These are phyloP conservation scores for Cebidichthys violaceus DNA, from an alignment of 2,113 vertebrate species.

Conservation along the genomic window DNA sequence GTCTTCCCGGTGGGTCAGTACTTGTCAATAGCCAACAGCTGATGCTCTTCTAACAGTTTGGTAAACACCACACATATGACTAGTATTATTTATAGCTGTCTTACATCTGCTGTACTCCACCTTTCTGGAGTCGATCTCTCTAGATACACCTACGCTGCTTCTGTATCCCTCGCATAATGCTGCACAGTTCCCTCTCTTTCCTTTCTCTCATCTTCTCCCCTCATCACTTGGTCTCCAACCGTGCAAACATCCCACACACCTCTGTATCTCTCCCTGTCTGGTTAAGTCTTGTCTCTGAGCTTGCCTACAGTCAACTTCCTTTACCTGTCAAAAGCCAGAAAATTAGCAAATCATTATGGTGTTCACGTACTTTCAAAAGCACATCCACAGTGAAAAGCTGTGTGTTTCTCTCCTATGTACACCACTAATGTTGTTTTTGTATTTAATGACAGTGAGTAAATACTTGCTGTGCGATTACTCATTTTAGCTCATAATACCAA, in stretches of 20 bases:
- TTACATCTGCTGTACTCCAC: not conserved
- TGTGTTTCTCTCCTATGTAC: not conserved
- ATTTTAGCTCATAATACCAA: conserved; percentile 10
- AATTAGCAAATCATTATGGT: conserved; percentile 11
- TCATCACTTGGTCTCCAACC: conserved; percentile 26
- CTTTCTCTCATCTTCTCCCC: not conserved
- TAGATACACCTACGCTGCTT: not conserved
- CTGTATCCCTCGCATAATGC: conserved; percentile 5
- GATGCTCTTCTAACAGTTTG: conserved; percentile 3
- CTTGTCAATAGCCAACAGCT: not conserved
- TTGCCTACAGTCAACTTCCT: conserved; percentile 29
- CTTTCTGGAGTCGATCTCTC: not conserved
- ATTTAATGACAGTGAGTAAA: conserved; percentile 5
- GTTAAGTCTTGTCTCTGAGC: conserved; percentile 19
- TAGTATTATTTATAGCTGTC: conserved; percentile 8
- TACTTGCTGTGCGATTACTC: not conserved
- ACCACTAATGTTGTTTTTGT: conserved; percentile 7
- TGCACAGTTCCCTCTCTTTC: not conserved
- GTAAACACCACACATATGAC: not conserved
- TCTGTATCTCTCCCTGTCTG: conserved; percentile 2
- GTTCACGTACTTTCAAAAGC: conserved; percentile 12
- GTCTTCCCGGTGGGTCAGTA: conserved; percentile 7
- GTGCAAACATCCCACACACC: conserved; percentile 14
- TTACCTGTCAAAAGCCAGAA: conserved; percentile 26
- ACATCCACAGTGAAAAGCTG: not conserved